Conservation (phyloP, 2,113 vertebrate species). For the Bombycilla garrulus region DNA sequence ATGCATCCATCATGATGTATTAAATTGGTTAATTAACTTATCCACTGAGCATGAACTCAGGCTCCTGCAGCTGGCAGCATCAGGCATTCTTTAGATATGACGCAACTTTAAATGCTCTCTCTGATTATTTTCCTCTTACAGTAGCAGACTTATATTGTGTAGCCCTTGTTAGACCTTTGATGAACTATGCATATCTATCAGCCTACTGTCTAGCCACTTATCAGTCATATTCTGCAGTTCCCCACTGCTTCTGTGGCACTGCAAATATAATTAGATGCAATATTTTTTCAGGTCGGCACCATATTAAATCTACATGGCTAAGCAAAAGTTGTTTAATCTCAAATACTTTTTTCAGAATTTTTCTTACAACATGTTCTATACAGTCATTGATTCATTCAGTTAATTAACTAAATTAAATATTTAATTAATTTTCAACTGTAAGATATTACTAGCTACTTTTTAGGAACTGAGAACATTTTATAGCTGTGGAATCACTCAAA, state of each 20-base stretch:
- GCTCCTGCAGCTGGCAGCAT: neutral
- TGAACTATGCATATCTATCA: neutral
- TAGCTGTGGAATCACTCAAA: neutral
- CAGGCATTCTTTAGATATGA: neutral
- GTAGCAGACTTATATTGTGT: neutral
- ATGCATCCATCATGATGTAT: neutral
- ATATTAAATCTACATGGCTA: neutral
- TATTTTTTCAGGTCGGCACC: neutral
- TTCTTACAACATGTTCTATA: neutral
- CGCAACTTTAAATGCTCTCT: neutral
- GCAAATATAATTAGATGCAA: neutral
- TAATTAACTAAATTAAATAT: neutral
- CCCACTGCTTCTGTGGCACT: neutral
- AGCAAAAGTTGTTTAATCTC: neutral
- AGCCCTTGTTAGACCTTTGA: neutral
- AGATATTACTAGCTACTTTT: neutral
- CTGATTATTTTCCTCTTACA: neutral
- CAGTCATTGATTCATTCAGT: neutral
- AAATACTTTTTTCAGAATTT: neutral
- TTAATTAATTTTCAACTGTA: neutral
- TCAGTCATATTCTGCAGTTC: neutral
- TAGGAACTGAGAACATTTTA: neutral
- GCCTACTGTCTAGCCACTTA: neutral
- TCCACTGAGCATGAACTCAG: neutral
- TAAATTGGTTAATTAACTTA: constrained; percentile 32